Percentiles rank a stretch among this genome's conserved stretches.
Conservation (phyloP, 2,888 invertebrate genomes). For the Allygus modestus region DNA sequence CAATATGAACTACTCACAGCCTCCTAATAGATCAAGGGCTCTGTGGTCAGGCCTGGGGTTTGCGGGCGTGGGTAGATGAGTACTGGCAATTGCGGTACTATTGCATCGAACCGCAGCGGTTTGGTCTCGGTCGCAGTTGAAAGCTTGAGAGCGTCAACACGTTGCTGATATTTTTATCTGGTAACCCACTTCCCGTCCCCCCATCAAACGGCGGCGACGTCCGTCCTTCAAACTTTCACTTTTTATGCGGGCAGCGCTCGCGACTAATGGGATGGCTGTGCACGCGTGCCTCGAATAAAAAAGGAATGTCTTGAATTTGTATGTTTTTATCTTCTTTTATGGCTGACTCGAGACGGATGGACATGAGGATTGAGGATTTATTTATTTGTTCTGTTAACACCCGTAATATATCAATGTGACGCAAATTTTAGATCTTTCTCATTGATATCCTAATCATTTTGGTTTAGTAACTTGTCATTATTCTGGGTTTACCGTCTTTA, state of each 20-base stretch:
- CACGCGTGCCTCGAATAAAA: background rate
- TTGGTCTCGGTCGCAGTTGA: background rate
- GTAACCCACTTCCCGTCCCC: constrained; percentile 9
- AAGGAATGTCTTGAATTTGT: no score
- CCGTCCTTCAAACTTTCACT: constrained; percentile 42
- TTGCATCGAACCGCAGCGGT: background rate
- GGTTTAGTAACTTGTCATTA: no score
- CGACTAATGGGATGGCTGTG: background rate
- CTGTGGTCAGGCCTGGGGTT: background rate
- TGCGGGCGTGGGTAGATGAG: background rate
- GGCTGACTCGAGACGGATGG: no score
- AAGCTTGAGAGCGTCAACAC: background rate
- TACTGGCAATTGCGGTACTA: background rate
- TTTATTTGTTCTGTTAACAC: no score
- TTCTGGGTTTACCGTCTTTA: no score
- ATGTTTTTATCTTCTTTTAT: no score
- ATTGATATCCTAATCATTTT: no score
- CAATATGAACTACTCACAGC: background rate
- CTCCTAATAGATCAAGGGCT: background rate
- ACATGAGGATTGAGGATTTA: no score
- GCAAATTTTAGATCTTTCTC: no score
- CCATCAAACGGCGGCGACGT: background rate
- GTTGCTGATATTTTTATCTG: background rate
- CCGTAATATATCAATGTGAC: no score
- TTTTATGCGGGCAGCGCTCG: constrained; percentile 23